These are phyloP conservation scores for Coregonus clupeaformis DNA, from an alignment of 2,113 vertebrate genomes.

Conservation along the genomic window DNA sequence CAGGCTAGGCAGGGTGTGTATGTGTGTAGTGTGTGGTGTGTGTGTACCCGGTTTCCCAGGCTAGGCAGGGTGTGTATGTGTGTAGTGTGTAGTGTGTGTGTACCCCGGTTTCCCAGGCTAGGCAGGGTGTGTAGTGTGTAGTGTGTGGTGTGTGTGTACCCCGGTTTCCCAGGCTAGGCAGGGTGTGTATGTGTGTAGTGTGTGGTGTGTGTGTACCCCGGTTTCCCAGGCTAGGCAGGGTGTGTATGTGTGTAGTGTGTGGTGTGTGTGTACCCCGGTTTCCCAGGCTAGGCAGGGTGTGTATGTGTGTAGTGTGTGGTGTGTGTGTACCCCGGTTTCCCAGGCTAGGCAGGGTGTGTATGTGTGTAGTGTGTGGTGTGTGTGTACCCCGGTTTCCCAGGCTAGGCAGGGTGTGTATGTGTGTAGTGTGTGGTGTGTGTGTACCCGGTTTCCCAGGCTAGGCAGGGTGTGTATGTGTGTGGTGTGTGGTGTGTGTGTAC, in stretches of 20 bases:
- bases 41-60: constrained; percentile 90
- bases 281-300: constrained; percentile 91
- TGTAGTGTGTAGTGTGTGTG: too few relatives aligned
- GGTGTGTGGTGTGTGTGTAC: too few relatives aligned
- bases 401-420: constrained; percentile 83
- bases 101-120: constrained; percentile 91
- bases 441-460: constrained; percentile 91
- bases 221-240: constrained; percentile 95
- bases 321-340: constrained; percentile 86
- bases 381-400: constrained; percentile 88
- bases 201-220: too few relatives aligned
- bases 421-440: too few relatives aligned
- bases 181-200: constrained; percentile 75
- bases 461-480: constrained; percentile 77
- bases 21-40: too few relatives aligned
- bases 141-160: constrained; percentile 65
- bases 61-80: constrained; percentile 81
- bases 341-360: constrained; percentile 87
- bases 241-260: constrained; percentile 61
- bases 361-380: too few relatives aligned
- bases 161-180: constrained; percentile 92
- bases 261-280: constrained; percentile 81
- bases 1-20: constrained; percentile 87
- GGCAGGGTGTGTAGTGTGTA: constrained; percentile 81
- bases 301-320: too few relatives aligned